Conservation (phyloP, 2,888 invertebrate species). For the Rutpela maculata region DNA sequence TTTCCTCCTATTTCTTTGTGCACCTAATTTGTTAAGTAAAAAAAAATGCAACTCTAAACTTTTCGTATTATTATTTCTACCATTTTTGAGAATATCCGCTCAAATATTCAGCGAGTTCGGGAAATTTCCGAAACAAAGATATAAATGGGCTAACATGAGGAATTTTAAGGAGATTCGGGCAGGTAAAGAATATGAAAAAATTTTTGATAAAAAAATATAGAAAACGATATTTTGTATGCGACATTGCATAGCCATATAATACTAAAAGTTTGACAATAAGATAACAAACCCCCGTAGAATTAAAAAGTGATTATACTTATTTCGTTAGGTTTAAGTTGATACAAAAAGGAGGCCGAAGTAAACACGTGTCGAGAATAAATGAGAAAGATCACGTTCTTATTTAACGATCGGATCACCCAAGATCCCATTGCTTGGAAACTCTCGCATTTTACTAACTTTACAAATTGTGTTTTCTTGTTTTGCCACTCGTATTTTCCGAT, state of each 20-base stretch:
- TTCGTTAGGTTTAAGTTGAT: conserved; percentile 61
- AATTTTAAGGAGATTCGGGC: too few relatives aligned
- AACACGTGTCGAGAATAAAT: conserved; percentile 70
- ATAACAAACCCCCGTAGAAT: conserved; percentile 54
- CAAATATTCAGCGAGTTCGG: too few relatives aligned
- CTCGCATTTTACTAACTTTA: conserved; percentile 70
- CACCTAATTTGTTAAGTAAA: too few relatives aligned
- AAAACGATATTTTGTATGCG: conserved; percentile 16
- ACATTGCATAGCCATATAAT: conserved; percentile 5
- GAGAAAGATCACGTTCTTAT: conserved; percentile 70
- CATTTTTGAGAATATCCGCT: too few relatives aligned
- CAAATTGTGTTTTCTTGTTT: conserved; percentile 73
- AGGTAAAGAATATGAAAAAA: neutral
- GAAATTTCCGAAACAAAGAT: too few relatives aligned
- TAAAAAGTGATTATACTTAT: conserved; percentile 69
- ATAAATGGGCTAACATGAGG: too few relatives aligned
- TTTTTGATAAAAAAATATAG: neutral
- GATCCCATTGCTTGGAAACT: conserved; percentile 64
- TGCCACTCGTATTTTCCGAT: conserved; percentile 68
- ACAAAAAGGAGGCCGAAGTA: conserved; percentile 51
- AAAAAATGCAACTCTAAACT: too few relatives aligned
- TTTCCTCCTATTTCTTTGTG: too few relatives aligned
- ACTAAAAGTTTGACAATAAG: conserved; percentile 33
- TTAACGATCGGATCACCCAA: conserved; percentile 72
- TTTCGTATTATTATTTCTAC: too few relatives aligned